phyloP scores from a whole-genome alignment of 2,888 invertebrate genomes.

The Zaprionus obscuricornis region DNA sequence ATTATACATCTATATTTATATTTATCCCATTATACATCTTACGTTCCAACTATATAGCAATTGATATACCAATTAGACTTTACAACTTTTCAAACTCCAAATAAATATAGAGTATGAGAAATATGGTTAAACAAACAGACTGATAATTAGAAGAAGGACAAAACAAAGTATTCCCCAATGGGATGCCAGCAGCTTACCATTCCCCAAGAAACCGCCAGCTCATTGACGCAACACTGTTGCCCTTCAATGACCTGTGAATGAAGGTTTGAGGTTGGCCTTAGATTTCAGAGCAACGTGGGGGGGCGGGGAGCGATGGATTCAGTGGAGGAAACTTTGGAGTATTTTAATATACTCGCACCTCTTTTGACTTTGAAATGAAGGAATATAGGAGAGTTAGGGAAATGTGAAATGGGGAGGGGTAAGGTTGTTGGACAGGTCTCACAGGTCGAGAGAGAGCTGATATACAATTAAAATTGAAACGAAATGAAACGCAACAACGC shows the following conservation, averaged over 20 bases:
- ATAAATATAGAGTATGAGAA: too few species aligned
- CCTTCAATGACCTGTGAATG: slow-evolving; percentile 57
- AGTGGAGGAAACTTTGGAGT: slow-evolving; percentile 28
- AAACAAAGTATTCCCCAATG: too few species aligned
- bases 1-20: too few species aligned
- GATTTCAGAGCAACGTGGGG: too few species aligned
- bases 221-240: slow-evolving; percentile 20
- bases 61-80: too few species aligned
- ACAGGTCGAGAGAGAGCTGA: slow-evolving; percentile 32
- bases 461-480: slow-evolving; percentile 73
- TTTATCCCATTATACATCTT: too few species aligned
- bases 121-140: too few species aligned
- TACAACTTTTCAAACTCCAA: too few species aligned
- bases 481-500: slow-evolving; percentile 47
- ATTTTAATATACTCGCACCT: slow-evolving; percentile 66
- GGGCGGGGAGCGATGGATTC: neutral
- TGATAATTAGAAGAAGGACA: too few species aligned
- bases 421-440: neutral
- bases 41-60: too few species aligned
- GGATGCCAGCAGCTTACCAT: too few species aligned
- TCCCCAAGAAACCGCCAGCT: too few species aligned
- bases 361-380: slow-evolving; percentile 32
- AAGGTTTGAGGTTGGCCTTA: slow-evolving; percentile 8
- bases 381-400: neutral
- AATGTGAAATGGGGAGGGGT: neutral